Base-by-base conservation (phyloP, 2,888 invertebrate genomes). In the Acheta domesticus region DNA sequence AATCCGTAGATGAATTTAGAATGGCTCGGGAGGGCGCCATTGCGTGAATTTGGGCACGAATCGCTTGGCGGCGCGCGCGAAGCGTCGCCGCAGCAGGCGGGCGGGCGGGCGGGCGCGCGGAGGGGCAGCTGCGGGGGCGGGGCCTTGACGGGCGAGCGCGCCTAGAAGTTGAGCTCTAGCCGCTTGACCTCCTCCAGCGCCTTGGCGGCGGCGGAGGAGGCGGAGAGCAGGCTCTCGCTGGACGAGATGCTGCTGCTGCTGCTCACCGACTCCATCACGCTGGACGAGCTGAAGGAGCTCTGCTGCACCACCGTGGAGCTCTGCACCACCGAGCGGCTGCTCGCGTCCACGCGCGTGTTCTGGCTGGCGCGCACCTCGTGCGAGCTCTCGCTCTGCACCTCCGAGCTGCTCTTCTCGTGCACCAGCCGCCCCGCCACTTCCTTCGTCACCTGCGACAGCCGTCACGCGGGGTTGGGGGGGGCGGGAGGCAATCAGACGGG, bases 391-490 rank as follows among this genome's bases (percentile, higher is more conserved):
- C 86, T 85, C 14, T 86, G 86, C 80, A 86, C 85, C 81, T 86
- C 87, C 19, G 85, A 85, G 36, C 86, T 86, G 21, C 84, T 84
- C 82, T 87, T 86, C 82, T 87, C 87, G 75, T 84, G 82, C 75
- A 85, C 84, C 82, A 87, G 85, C 11, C 85, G 85, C 81, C 85
- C 84, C 12, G 87, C 87, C 62, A 86, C 82, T 82, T 87, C 86
- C 82, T 86, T 86, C 75, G 83, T 83, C 48, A 84, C 84, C 87
- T 87, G 83, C n/a, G 85, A 85, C 36, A 36, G 36, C 36, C 8
- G 36, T 23, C 23, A 23, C 23, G 2, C 23, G 23, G 23, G 23
- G 23, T 23, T 23, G 23, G 3, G 23, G 23, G 2, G 23, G 2
- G 23, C 2, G n/a, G n/a, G n/a, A n/a, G n/a, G n/a, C n/a, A n/a